Evolutionary conservation across 2,113 vertebrate genomes (phyloP).

Genomic region (Monopterus albus): DNA sequence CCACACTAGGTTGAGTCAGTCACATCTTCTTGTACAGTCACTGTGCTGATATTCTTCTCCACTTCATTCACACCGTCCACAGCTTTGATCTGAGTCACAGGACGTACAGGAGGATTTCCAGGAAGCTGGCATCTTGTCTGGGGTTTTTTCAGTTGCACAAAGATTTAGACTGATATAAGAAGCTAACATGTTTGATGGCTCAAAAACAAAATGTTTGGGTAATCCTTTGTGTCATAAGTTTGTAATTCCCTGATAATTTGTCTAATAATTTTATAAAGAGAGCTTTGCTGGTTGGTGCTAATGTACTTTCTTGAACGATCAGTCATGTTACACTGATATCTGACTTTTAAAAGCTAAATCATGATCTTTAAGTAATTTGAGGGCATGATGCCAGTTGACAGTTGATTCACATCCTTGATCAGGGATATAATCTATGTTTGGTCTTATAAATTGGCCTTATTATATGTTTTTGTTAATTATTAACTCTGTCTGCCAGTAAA

Average conservation of each 20-base stretch:
- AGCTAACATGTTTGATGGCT: not conserved
- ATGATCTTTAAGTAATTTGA: too few relatives aligned
- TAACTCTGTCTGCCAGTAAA: not conserved
- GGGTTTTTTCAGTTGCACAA: not conserved
- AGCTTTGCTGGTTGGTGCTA: too few relatives aligned
- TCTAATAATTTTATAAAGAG: too few relatives aligned
- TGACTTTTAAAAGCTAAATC: too few relatives aligned
- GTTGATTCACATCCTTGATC: too few relatives aligned
- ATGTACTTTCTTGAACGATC: too few relatives aligned
- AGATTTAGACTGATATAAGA: not conserved
- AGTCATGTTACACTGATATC: too few relatives aligned
- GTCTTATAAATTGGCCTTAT: too few relatives aligned
- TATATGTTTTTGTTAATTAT: not conserved
- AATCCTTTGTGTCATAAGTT: too few relatives aligned
- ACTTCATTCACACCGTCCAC: conserved; percentile 11
- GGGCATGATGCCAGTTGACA: too few relatives aligned
- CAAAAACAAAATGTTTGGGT: not conserved
- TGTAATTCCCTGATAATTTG: too few relatives aligned
- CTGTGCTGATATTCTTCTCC: conserved; percentile 22
- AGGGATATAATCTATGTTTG: too few relatives aligned
- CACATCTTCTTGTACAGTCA: conserved; percentile 56
- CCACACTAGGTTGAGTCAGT: conserved; percentile 74
- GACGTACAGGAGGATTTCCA: conserved; percentile 24
- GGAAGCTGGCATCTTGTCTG: not conserved
- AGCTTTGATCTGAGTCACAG: conserved; percentile 23